Evolutionary conservation across 2,888 invertebrate genomes (phyloP).

Genomic region (Drosophila meridiana): DNA sequence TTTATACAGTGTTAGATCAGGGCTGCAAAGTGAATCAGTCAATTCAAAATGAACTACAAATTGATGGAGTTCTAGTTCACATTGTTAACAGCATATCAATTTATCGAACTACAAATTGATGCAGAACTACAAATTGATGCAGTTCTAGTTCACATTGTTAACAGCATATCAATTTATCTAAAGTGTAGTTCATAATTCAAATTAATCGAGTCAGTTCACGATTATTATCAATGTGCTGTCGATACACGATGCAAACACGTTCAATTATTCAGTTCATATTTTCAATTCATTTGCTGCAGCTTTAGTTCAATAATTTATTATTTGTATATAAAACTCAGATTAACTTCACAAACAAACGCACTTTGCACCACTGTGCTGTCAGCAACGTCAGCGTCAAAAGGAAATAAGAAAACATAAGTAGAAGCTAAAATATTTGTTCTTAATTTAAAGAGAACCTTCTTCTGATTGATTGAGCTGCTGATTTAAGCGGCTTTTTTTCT

Average conservation of each 20-base stretch:
- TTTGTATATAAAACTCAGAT: not conserved
- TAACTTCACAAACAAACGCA: not conserved
- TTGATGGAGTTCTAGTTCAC: not conserved
- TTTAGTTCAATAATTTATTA: not conserved
- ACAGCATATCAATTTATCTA: too few relatives aligned
- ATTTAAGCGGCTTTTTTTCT: slow-evolving; percentile 74
- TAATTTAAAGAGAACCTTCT: slow-evolving; percentile 70
- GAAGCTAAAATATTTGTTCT: slow-evolving; percentile 39
- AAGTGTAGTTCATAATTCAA: not conserved
- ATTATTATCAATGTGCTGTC: not conserved
- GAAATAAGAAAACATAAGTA: not conserved
- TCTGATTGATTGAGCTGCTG: slow-evolving; percentile 78
- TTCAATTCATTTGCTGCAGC: too few relatives aligned
- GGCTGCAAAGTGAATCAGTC: not conserved
- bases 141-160: not conserved
- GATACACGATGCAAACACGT: not conserved
- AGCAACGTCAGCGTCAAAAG: slow-evolving; percentile 27
- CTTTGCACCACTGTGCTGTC: slow-evolving; percentile 46
- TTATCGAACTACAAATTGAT: too few relatives aligned
- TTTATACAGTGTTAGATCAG: too few relatives aligned
- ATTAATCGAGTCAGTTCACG: not conserved
- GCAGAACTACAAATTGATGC: not conserved
- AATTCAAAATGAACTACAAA: not conserved
- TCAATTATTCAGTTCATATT: not conserved
- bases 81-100: too few relatives aligned